Evolutionary conservation across 2,113 vertebrate species (phyloP).

Genomic region (Chrysochloris asiatica): DNA sequence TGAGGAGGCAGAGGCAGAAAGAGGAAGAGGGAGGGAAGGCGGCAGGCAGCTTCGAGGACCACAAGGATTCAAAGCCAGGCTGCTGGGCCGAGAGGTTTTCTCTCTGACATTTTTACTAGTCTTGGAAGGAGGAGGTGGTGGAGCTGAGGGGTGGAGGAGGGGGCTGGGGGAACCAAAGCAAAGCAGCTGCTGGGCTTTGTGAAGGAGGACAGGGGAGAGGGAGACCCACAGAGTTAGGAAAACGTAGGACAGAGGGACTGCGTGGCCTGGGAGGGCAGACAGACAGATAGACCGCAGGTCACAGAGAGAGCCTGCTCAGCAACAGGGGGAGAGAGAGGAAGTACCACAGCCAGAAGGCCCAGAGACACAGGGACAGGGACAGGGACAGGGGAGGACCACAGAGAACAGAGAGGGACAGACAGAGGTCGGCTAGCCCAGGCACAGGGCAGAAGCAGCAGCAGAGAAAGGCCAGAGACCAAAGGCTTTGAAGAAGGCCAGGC

Average conservation of each 20-base stretch:
- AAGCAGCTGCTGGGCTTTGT: slow-evolving; percentile 81
- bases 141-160: slow-evolving; percentile 73
- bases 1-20: background rate
- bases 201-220: slow-evolving; percentile 61
- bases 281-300: too few species aligned
- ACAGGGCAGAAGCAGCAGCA: slow-evolving; percentile 43
- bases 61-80: slow-evolving; percentile 39
- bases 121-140: slow-evolving; percentile 81
- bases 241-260: background rate
- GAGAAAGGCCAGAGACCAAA: background rate
- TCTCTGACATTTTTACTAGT: slow-evolving; percentile 87
- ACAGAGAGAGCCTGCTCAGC: slow-evolving; percentile 16
- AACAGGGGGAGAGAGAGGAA: slow-evolving; percentile 46
- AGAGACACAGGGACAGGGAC: background rate
- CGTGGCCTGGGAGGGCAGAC: too few species aligned
- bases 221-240: slow-evolving; percentile 12
- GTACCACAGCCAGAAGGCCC: background rate
- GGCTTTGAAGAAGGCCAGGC: slow-evolving; percentile 37
- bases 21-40: background rate
- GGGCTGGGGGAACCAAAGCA: slow-evolving; percentile 82
- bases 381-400: background rate
- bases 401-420: background rate
- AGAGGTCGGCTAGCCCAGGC: background rate
- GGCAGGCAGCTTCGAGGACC: slow-evolving; percentile 10
- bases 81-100: slow-evolving; percentile 71